Percentiles rank a stretch among this genome's conserved stretches.
These are phyloP conservation scores for Synergus umbraculus DNA, from an alignment of 2,888 invertebrate genomes.

Conservation along the genomic window DNA sequence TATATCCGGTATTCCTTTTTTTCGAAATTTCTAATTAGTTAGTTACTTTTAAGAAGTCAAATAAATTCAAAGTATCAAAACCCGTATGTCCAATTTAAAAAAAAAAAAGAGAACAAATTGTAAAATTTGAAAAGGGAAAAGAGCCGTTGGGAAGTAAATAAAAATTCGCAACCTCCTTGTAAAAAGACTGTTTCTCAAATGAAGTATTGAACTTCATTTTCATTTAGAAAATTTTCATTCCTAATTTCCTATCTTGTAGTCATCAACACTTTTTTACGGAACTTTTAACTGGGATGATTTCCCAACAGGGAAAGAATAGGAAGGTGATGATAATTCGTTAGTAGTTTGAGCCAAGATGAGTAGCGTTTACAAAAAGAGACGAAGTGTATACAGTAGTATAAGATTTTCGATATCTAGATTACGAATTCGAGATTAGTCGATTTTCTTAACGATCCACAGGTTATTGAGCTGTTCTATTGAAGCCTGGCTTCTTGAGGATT, in stretches of 20 bases:
- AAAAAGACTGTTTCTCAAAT: neutral
- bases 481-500: slow-evolving; percentile 88
- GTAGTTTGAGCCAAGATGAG: slow-evolving; percentile 3
- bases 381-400: slow-evolving; percentile 12
- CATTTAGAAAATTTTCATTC: neutral
- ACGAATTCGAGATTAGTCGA: slow-evolving; percentile 22
- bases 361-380: slow-evolving; percentile 30
- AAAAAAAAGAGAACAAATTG: neutral
- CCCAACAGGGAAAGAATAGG: slow-evolving; percentile 6
- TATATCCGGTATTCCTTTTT: too few species aligned
- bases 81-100: neutral
- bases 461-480: slow-evolving; percentile 79
- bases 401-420: slow-evolving; percentile 25
- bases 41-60: too few species aligned
- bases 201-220: slow-evolving; percentile 9
- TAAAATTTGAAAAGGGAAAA: neutral
- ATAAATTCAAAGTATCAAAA: too few species aligned
- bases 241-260: neutral
- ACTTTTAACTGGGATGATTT: neutral
- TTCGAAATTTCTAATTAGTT: too few species aligned
- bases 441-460: slow-evolving; percentile 16
- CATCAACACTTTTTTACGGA: neutral
- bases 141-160: neutral
- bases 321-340: slow-evolving; percentile 4
- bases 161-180: slow-evolving; percentile 6